A percentile compares a stretch with the other conserved stretches of the same genome.
Conservation (phyloP, 1,140 invertebrate genomes). For the Sipha flava region DNA sequence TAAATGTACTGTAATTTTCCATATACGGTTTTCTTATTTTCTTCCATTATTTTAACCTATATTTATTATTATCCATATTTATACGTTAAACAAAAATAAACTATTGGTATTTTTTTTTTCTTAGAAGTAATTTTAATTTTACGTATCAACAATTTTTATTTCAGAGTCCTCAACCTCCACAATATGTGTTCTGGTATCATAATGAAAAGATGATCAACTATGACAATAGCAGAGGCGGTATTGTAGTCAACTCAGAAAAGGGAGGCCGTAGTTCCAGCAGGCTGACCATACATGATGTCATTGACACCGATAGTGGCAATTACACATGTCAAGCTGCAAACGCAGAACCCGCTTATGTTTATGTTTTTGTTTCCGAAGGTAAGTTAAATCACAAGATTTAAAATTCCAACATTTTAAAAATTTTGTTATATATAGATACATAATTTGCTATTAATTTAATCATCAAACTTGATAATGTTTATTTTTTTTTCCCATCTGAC, state of each 20-base stretch:
- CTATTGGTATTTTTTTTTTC: too few species aligned
- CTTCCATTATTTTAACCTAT: too few species aligned
- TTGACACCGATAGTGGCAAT: conserved; percentile 78
- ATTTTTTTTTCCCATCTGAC: too few species aligned
- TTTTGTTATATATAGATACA: too few species aligned
- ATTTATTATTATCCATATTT: too few species aligned
- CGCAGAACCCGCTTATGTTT: conserved; percentile 77
- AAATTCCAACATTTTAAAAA: too few species aligned
- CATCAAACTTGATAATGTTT: too few species aligned
- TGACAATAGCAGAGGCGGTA: conserved; percentile 71
- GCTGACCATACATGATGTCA: conserved; percentile 71
- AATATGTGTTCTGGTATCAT: conserved; percentile 88
- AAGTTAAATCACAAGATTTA: conserved; percentile 39
- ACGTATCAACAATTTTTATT: conserved; percentile 40
- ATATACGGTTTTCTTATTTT: too few species aligned
- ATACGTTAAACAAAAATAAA: too few species aligned
- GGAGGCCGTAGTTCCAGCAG: conserved; percentile 72
- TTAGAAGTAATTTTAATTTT: too few species aligned
- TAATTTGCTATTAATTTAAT: too few species aligned
- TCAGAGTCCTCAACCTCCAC: conserved; percentile 77
- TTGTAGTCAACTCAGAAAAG: conserved; percentile 75
- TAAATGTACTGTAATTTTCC: too few species aligned
- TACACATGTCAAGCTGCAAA: conserved; percentile 84
- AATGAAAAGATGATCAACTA: conserved; percentile 90
- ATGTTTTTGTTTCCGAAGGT: conserved; percentile 85